Evolutionary conservation across 1,140 invertebrate species (phyloP).

Genomic region (Diuraphis noxia): DNA sequence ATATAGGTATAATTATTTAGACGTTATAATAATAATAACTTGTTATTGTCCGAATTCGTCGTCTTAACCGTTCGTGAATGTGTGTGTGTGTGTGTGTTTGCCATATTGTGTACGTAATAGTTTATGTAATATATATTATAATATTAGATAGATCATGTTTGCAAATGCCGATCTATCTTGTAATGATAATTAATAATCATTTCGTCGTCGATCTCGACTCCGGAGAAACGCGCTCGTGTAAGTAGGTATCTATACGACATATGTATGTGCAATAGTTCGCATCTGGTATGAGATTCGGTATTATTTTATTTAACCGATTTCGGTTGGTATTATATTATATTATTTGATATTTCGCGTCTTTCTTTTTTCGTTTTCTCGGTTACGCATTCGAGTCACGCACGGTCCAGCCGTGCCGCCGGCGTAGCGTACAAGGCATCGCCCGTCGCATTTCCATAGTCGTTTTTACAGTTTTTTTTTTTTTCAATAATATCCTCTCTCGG

Average conservation of each 20-base stretch:
- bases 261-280: neutral
- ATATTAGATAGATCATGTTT: neutral
- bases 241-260: neutral
- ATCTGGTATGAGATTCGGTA: conserved; percentile 1
- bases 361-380: neutral
- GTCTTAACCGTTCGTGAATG: neutral
- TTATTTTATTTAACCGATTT: conserved; percentile 4
- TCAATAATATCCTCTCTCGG: conserved; percentile 45
- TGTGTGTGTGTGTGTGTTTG: too few species aligned
- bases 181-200: neutral
- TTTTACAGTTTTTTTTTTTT: conserved; percentile 44
- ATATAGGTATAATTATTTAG: neutral
- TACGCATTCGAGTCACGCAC: conserved; percentile 45
- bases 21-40: neutral
- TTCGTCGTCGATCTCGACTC: neutral
- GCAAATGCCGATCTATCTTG: neutral
- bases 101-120: neutral
- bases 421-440: neutral
- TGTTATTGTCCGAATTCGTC: neutral
- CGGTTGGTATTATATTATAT: conserved; percentile 7
- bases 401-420: conserved; percentile 46
- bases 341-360: conserved; percentile 8
- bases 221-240: neutral
- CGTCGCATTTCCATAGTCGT: conserved; percentile 38
- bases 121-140: too few species aligned